A percentile compares a stretch with the other conserved stretches of the same genome.
Conservation (phyloP, 1,140 invertebrate species). For the Drosophila mayri region DNA sequence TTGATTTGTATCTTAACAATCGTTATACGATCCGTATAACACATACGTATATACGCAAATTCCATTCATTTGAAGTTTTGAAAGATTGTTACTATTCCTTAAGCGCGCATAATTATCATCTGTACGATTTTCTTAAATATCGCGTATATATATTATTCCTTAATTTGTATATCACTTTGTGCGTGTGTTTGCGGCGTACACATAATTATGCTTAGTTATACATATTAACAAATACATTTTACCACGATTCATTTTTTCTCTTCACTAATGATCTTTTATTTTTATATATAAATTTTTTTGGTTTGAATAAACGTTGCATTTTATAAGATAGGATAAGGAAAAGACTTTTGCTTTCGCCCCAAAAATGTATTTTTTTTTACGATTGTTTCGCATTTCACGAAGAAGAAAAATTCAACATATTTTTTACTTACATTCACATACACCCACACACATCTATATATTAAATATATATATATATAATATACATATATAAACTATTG, state of each 20-base stretch:
- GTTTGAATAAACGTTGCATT: slow-evolving; percentile 43
- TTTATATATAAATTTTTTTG: slow-evolving; percentile 19
- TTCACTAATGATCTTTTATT: slow-evolving; percentile 5
- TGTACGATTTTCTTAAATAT: slow-evolving; percentile 15
- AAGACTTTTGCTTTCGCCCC: slow-evolving; percentile 20
- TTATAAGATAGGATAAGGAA: slow-evolving; percentile 33
- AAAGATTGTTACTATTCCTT: slow-evolving; percentile 20
- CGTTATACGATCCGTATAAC: slow-evolving; percentile 24
- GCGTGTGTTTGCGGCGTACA: slow-evolving; percentile 27
- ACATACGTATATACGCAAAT: slow-evolving; percentile 15
- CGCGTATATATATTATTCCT: slow-evolving; percentile 20
- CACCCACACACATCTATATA: slow-evolving; percentile 37
- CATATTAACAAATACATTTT: slow-evolving; percentile 24
- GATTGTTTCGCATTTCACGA: slow-evolving; percentile 27
- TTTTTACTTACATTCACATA: slow-evolving; percentile 22
- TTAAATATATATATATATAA: slow-evolving; percentile 39
- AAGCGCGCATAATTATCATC: slow-evolving; percentile 10
- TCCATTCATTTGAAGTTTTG: slow-evolving; percentile 27
- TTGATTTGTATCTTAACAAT: slow-evolving; percentile 22
- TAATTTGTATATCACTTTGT: slow-evolving; percentile 27
- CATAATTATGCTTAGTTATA: slow-evolving; percentile 41
- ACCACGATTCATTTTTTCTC: slow-evolving; percentile 16
- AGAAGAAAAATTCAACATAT: slow-evolving; percentile 37
- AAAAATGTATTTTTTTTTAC: slow-evolving; percentile 15
- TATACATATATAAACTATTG: slow-evolving; percentile 50